A percentile compares a stretch with the other conserved stretches of the same genome.
These are phyloP conservation scores for Pristiophorus japonicus DNA, from an alignment of 2,113 vertebrate species.

Conservation along the genomic window DNA sequence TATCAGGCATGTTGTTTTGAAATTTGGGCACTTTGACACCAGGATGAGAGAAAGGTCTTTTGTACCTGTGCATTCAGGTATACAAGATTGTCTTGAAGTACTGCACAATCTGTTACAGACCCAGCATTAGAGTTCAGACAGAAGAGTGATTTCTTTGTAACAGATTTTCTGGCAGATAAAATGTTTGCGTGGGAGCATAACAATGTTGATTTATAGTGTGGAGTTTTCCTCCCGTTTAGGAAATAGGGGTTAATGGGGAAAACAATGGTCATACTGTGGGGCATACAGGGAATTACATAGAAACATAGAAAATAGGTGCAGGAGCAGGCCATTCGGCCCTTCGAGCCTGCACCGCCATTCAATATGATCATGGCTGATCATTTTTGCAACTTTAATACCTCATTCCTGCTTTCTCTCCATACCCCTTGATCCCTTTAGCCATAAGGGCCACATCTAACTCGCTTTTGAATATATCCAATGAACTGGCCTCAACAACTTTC, in stretches of 20 bases:
- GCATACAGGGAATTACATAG: too few species aligned
- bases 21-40: background rate
- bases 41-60: background rate
- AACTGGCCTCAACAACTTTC: too few species aligned
- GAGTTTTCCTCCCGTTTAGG: background rate
- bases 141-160: background rate
- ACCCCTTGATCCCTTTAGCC: too few species aligned
- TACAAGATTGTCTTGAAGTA: background rate
- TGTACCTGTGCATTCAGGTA: background rate
- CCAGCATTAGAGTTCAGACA: background rate
- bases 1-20: background rate
- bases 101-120: background rate
- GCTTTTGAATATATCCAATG: too few species aligned
- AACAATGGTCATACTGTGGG: too few species aligned
- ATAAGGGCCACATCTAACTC: too few species aligned
- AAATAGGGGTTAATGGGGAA: background rate
- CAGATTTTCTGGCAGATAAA: background rate
- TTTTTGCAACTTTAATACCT: too few species aligned
- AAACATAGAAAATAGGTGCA: too few species aligned
- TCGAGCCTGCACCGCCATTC: too few species aligned
- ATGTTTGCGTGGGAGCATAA: background rate
- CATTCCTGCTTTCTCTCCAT: too few species aligned
- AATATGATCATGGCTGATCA: too few species aligned
- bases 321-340: too few species aligned
- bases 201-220: background rate